phyloP scores from a whole-genome alignment of 2,888 invertebrate genomes.

The Odontomyia ornata region DNA sequence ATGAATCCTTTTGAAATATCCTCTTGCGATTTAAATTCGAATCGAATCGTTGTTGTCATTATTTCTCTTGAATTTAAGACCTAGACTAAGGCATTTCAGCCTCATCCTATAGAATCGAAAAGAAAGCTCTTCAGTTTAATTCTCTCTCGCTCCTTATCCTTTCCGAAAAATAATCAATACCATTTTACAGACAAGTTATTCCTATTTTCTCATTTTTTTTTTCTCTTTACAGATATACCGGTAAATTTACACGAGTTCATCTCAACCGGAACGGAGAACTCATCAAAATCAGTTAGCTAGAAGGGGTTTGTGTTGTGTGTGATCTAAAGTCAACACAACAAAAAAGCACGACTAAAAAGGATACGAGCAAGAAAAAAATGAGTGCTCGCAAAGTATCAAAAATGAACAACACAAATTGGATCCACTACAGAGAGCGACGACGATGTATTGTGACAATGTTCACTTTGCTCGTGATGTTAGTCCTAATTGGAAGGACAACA shows the following conservation, averaged over 20 bases:
- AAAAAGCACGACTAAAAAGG: background rate
- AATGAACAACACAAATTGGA: constrained; percentile 12
- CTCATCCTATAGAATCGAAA: too few relatives aligned
- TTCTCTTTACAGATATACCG: background rate
- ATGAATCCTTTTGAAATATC: background rate
- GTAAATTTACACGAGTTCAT: constrained; percentile 4
- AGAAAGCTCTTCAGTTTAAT: too few relatives aligned
- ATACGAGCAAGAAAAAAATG: background rate
- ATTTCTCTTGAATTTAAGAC: background rate
- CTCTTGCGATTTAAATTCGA: constrained; percentile 17
- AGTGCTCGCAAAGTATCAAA: background rate
- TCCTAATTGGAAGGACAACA: constrained; percentile 51
- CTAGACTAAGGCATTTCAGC: background rate
- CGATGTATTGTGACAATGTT: background rate
- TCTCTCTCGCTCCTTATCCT: background rate
- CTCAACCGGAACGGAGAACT: constrained; percentile 11
- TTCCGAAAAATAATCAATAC: background rate
- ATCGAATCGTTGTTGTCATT: background rate
- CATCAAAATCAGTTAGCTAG: background rate
- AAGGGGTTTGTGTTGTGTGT: background rate
- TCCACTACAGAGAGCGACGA: background rate
- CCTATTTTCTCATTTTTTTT: background rate
- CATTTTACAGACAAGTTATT: constrained; percentile 20
- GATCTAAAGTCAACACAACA: background rate
- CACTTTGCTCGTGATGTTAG: constrained; percentile 28